These are phyloP conservation scores for Peromyscus maniculatus DNA, from an alignment of 2,113 vertebrate species.

Conservation along the genomic window DNA sequence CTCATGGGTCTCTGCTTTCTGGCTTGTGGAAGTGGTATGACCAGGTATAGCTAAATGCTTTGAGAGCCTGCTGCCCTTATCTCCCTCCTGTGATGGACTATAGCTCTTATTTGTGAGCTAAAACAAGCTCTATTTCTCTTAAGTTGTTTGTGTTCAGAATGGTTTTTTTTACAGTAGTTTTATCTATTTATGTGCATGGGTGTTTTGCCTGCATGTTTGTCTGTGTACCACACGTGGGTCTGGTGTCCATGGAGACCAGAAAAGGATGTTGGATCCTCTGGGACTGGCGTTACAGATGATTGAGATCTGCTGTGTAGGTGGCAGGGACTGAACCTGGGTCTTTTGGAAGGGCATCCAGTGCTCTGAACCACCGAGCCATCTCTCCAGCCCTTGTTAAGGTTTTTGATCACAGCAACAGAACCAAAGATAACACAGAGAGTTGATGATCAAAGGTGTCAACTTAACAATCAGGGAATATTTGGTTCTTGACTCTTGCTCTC, in stretches of 20 bases:
- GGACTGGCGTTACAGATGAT: not conserved
- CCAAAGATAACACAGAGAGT: not conserved
- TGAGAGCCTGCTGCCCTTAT: not conserved
- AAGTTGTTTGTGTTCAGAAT: not conserved
- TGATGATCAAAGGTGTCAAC: slow-evolving; percentile 6
- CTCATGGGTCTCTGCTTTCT: too few species aligned
- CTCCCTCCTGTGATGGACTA: not conserved
- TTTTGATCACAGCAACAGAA: not conserved
- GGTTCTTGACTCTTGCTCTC: not conserved
- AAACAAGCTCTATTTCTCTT: not conserved
- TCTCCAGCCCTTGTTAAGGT: not conserved
- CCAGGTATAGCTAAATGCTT: not conserved
- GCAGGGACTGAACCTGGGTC: not conserved
- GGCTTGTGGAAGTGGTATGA: not conserved
- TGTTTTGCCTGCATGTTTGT: not conserved
- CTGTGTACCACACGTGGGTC: not conserved
- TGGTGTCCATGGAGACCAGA: not conserved
- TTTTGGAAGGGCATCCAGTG: not conserved
- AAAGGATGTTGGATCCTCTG: not conserved
- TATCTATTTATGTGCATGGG: not conserved
- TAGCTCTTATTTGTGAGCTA: not conserved
- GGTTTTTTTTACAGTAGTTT: not conserved
- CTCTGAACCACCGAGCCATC: not conserved
- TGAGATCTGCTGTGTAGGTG: not conserved
- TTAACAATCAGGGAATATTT: not conserved